Evolutionary conservation across 2,888 invertebrate species (phyloP), one percentile per base, ranked within the genome.

Genomic region (Pristionchus mayeri): DNA sequence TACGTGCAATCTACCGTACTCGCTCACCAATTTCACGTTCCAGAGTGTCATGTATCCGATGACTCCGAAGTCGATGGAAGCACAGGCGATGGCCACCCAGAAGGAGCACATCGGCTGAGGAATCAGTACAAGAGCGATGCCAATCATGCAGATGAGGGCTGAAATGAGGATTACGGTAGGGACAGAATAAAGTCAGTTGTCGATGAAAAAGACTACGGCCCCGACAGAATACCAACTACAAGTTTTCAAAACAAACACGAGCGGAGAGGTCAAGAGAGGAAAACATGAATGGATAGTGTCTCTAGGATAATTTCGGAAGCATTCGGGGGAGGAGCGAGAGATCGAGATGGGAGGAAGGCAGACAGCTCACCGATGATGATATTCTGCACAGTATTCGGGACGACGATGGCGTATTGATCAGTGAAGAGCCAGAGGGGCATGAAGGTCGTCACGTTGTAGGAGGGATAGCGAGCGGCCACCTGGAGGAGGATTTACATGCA

Each of bases 21-120:
- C 54, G n/a, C 84, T 75, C n/a, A 90, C 90, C 85, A 98, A 94
- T 92, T 97, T 97, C 11, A 98, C 97, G 90, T 96, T 96, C 98
- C 98, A 98, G 40, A 97, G 94, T 0, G 97, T 96, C 98, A 98
- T 98, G 94, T 97, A 98, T 13, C 98, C 98, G 3, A 97, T 96
- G 0, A 98, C 97, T 2, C 98, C 97, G 18, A 96, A 94, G 93
- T 97, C 97, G 89, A 98, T 97, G 16, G 97, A 97, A 85, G 97
- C 95, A 86, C 97, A 97, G 91, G 97, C 97, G 93, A 97, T 96
- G 4, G 97, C 97, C 0, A 98, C 97, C 97, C 97, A 98, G 9
- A 98, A 94, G 0, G 97, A 96, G 93, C 97, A 97, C 37, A 97
- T 94, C 6, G 97, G 95, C 93, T 97, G 97, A 0, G 98, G 98